These are phyloP conservation scores for Hydrocynus forskahlii DNA, from an alignment of 2,797 vertebrate genomes.

Conservation along the genomic window DNA sequence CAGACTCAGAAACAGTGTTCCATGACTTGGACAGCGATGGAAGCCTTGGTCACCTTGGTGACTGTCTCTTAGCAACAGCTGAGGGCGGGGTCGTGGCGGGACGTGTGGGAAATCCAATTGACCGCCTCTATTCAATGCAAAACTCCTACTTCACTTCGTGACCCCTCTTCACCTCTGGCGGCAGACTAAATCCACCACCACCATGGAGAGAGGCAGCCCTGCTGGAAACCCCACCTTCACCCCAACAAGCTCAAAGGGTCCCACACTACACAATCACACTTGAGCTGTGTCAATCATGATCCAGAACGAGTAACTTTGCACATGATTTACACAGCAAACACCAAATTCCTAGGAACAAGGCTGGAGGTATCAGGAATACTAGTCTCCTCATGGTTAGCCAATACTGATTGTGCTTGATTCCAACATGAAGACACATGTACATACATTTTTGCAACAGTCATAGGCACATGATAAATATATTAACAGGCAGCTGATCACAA, in stretches of 20 bases:
- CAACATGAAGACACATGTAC: slow-evolving; percentile 12
- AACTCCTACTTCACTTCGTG: slow-evolving; percentile 95
- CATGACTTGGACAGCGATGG: slow-evolving; percentile 89
- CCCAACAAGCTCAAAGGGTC: slow-evolving; percentile 54
- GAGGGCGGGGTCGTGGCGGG: slow-evolving; percentile 82
- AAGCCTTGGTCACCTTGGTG: slow-evolving; percentile 86
- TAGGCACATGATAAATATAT: slow-evolving; percentile 32
- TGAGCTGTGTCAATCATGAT: slow-evolving; percentile 34
- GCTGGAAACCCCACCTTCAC: slow-evolving; percentile 35
- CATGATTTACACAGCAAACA: slow-evolving; percentile 11
- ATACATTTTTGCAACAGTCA: slow-evolving; percentile 32
- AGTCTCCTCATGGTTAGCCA: slow-evolving; percentile 15
- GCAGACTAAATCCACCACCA: slow-evolving; percentile 63
- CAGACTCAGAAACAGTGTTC: slow-evolving; percentile 89
- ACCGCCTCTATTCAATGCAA: slow-evolving; percentile 94
- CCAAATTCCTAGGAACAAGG: slow-evolving; percentile 33
- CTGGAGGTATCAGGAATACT: not conserved
- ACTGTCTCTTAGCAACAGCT: slow-evolving; percentile 85
- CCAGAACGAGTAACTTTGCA: not conserved
- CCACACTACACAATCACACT: slow-evolving; percentile 8
- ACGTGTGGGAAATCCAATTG: slow-evolving; percentile 88
- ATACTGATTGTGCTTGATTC: slow-evolving; percentile 6
- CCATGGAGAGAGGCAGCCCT: slow-evolving; percentile 72
- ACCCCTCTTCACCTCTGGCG: slow-evolving; percentile 76
- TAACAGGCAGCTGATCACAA: slow-evolving; percentile 31